A percentile compares a stretch with the other conserved stretches of the same genome.
These are phyloP conservation scores for Neria commutata DNA, from an alignment of 2,888 invertebrate genomes.

Conservation along the genomic window DNA sequence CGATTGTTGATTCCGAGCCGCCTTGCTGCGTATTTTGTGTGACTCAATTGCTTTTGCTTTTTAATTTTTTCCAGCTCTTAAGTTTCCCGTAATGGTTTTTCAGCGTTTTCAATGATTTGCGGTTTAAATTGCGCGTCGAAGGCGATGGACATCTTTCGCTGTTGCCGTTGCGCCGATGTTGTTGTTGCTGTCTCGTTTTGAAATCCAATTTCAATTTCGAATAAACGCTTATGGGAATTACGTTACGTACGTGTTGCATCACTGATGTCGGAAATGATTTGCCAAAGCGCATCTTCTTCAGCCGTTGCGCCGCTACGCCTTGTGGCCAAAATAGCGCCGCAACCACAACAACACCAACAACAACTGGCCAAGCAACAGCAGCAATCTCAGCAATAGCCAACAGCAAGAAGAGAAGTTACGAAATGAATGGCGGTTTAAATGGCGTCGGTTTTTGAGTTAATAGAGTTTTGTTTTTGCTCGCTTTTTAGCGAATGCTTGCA, in stretches of 20 bases:
- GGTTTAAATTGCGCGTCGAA: constrained; percentile 46
- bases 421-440: not conserved
- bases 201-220: constrained; percentile 57
- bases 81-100: constrained; percentile 35
- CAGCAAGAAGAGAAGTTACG: not conserved
- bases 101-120: constrained; percentile 46
- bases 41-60: constrained; percentile 33
- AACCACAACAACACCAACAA: not conserved
- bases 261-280: constrained; percentile 20
- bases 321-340: too few relatives aligned
- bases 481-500: not conserved
- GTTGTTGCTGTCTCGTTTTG: constrained; percentile 32
- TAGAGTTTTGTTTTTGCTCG: not conserved
- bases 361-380: not conserved
- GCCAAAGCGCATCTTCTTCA: constrained; percentile 8
- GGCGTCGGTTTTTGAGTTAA: not conserved
- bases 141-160: constrained; percentile 3
- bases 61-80: constrained; percentile 31
- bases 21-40: too few relatives aligned
- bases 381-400: not conserved
- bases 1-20: too few relatives aligned
- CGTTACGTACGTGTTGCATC: constrained; percentile 49
- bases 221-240: constrained; percentile 54
- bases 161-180: constrained; percentile 9
- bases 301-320: too few relatives aligned